Conservation (phyloP, 2,888 invertebrate genomes). For the Boloria selene region DNA sequence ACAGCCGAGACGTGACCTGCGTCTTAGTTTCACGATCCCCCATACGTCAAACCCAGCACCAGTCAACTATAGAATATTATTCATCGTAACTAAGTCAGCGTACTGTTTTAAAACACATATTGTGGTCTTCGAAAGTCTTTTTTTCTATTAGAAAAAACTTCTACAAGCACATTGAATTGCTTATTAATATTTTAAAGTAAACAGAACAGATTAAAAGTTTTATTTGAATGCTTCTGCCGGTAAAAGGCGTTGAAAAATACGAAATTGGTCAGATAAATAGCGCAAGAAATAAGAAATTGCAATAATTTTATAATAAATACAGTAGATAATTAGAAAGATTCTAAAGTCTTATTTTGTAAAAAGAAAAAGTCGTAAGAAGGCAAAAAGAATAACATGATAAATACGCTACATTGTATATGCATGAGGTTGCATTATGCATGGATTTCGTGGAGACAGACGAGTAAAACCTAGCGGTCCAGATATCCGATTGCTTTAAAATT, state of each 20-base stretch:
- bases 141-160: too few species aligned
- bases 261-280: too few species aligned
- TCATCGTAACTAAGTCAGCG: background rate
- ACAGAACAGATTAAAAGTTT: too few species aligned
- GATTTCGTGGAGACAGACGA: slow-evolving; percentile 58
- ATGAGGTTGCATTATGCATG: slow-evolving; percentile 74
- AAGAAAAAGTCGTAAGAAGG: slow-evolving; percentile 50
- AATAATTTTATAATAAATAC: too few species aligned
- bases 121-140: background rate
- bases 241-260: too few species aligned
- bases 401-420: slow-evolving; percentile 69
- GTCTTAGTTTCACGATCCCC: slow-evolving; percentile 54
- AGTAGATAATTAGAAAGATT: background rate
- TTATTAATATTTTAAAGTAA: too few species aligned
- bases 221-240: too few species aligned
- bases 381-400: slow-evolving; percentile 54
- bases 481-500: slow-evolving; percentile 23
- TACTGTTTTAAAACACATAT: slow-evolving; percentile 6
- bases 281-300: too few species aligned
- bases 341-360: slow-evolving; percentile 4
- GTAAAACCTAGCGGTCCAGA: slow-evolving; percentile 35
- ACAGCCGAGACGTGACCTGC: slow-evolving; percentile 64
- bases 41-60: slow-evolving; percentile 52
- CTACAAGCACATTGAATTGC: too few species aligned
- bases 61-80: slow-evolving; percentile 30